A percentile compares a stretch with the other conserved stretches of the same genome.
These are phyloP conservation scores for Caenorhabditis panamensis DNA, from an alignment of 2,888 invertebrate genomes.

Conservation along the genomic window DNA sequence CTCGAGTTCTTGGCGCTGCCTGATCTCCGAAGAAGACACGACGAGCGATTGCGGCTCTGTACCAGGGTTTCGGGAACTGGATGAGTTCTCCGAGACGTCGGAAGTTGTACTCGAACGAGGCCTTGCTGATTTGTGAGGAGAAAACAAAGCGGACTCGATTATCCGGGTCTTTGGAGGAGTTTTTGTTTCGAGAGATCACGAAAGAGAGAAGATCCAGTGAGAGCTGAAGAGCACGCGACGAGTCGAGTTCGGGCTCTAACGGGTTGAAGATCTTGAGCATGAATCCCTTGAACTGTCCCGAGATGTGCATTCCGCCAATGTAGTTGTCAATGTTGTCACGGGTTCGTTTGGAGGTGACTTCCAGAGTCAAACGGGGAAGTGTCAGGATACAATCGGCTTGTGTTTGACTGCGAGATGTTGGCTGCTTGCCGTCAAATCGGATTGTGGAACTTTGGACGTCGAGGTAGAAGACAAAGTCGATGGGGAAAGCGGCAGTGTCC, in stretches of 20 bases:
- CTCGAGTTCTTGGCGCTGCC: slow-evolving; percentile 49
- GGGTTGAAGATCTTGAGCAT: slow-evolving; percentile 98
- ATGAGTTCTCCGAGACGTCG: slow-evolving; percentile 95
- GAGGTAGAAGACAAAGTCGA: slow-evolving; percentile 98
- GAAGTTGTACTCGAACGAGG: slow-evolving; percentile 97
- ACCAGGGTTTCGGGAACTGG: slow-evolving; percentile 99
- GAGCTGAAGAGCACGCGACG: slow-evolving; percentile 72
- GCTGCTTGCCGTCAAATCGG: slow-evolving; percentile 85
- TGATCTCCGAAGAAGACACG: slow-evolving; percentile 92
- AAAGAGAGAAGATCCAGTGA: slow-evolving; percentile 76
- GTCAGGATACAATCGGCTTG: slow-evolving; percentile 83
- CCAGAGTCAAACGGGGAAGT: slow-evolving; percentile 95
- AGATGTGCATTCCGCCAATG: slow-evolving; percentile 87
- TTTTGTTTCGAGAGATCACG: slow-evolving; percentile 76
- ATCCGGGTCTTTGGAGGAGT: slow-evolving; percentile 70
- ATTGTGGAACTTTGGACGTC: slow-evolving; percentile 98
- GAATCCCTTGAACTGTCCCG: slow-evolving; percentile 96
- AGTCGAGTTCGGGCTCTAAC: slow-evolving; percentile 43
- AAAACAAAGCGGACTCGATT: slow-evolving; percentile 71
- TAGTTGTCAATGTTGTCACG: slow-evolving; percentile 64
- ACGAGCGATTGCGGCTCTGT: slow-evolving; percentile 86
- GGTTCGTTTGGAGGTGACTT: slow-evolving; percentile 88
- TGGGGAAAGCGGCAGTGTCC: slow-evolving; percentile 88
- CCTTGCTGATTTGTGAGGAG: slow-evolving; percentile 78
- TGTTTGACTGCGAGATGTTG: slow-evolving; percentile 62